Evolutionary conservation across 2,888 invertebrate genomes (phyloP).

Genomic region (Mythimna lalbum): DNA sequence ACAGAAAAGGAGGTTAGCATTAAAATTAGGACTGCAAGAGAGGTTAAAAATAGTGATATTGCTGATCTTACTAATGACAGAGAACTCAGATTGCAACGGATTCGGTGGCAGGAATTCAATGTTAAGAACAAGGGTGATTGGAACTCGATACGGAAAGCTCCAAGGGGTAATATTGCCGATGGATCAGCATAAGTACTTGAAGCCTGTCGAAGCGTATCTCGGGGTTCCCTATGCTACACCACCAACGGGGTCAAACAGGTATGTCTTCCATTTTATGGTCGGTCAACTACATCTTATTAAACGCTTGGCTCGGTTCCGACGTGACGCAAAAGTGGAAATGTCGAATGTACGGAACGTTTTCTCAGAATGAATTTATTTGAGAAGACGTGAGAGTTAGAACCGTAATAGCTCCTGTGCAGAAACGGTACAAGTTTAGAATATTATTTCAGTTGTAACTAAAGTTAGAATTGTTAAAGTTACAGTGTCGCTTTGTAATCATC

Average conservation of each 20-base stretch:
- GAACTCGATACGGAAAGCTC: conserved; percentile 95
- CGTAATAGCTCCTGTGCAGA: conserved; percentile 32
- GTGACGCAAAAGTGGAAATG: conserved; percentile 58
- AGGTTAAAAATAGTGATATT: conserved; percentile 79
- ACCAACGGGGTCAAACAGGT: conserved; percentile 95
- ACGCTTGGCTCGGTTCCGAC: conserved; percentile 57
- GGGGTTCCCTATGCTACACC: conserved; percentile 97
- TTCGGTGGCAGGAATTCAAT: conserved; percentile 92
- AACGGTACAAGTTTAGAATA: conserved; percentile 53
- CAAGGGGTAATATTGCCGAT: conserved; percentile 95
- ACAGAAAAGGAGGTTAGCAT: conserved; percentile 64
- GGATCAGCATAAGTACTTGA: conserved; percentile 94
- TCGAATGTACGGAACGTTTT: conserved; percentile 53
- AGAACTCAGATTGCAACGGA: conserved; percentile 82
- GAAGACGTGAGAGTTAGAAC: conserved; percentile 26
- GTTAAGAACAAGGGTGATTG: conserved; percentile 94
- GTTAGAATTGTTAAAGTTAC: conserved; percentile 44
- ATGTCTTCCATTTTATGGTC: conserved; percentile 66
- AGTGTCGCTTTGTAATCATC: conserved; percentile 49
- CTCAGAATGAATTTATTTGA: conserved; percentile 55
- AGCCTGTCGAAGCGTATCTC: conserved; percentile 95
- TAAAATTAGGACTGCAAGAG: conserved; percentile 70
- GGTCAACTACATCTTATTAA: conserved; percentile 62
- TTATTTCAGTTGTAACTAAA: conserved; percentile 44
- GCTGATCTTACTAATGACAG: conserved; percentile 78